Evolutionary conservation across 2,797 vertebrate species (phyloP).

Genomic region (Orestias chungarensis): DNA sequence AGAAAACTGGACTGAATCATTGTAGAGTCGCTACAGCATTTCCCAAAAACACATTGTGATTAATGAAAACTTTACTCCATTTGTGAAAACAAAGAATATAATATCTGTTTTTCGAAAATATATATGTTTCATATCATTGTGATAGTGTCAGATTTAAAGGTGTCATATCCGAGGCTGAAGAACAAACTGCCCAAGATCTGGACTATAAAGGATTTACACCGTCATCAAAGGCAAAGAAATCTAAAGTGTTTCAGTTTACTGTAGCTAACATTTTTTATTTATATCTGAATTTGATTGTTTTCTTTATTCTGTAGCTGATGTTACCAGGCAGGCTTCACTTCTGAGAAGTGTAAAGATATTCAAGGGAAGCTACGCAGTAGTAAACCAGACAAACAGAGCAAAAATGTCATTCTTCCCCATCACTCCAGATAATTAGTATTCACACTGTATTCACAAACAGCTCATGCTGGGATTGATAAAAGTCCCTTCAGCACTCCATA

Average conservation of each 20-base stretch:
- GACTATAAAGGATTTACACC: neutral
- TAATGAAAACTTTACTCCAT: neutral
- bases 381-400: constrained; percentile 11
- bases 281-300: neutral
- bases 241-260: neutral
- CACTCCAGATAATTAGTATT: constrained; percentile 54
- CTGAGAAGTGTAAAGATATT: constrained; percentile 15
- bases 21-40: neutral
- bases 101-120: too few relatives aligned
- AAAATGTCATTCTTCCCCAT: constrained; percentile 33
- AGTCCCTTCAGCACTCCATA: constrained; percentile 43
- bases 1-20: neutral
- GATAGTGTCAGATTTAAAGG: neutral
- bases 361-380: constrained; percentile 23
- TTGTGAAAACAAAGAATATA: neutral
- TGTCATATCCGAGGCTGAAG: neutral
- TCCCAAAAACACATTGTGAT: neutral
- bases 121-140: too few relatives aligned
- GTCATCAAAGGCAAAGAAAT: neutral
- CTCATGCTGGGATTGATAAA: constrained; percentile 41
- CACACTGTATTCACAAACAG: constrained; percentile 44
- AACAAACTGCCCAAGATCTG: neutral
- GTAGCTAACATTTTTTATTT: too few relatives aligned
- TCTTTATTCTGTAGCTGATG: neutral
- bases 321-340: neutral